Base-by-base conservation (phyloP, 2,888 invertebrate genomes). In the Monopis laevigella region DNA sequence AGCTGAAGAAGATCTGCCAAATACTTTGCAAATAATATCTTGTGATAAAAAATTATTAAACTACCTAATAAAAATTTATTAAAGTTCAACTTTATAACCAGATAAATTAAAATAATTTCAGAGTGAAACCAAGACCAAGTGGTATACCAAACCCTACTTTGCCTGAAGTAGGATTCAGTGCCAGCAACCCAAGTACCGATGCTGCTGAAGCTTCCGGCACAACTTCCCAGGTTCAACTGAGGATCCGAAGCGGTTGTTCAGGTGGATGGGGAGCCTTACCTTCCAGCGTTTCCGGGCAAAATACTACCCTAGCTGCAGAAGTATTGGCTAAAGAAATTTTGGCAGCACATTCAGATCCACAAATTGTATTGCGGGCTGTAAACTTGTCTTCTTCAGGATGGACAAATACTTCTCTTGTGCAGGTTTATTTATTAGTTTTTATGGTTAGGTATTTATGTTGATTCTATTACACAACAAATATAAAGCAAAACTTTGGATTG, bases 351-450 rank as follows among this genome's bases (percentile, higher is more conserved):
- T 65, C 74, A 2, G 83, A 78, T 42, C 82, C 84, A 43, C 84
- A 84, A 50, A 72, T 73, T 42, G 64, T 83, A 49, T 71, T 81
- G 4, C 60, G 83, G 38, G 82, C 82, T 32, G 72, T 83, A 47
- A 72, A 82, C 36, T 77, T 83, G 10, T 78, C 84, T 41, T 75
- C 84, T 27, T 78, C 80, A 54, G 84, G 81, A 51, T 77, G 77
- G 49, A 62, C 78, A 29, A 77, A 70, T 58, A 59, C 65, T 44
- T 67, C 53, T 45, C 71, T 68, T 65, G 65, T 77, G 44, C 72
- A 78, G 73, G 78, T 80, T 10, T 4, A 38, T 32, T 11, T 29
- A 11, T 29, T 29, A 21, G 24, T 29, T 29, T n/a, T n/a, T 29
- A 5, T 11, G 6, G 11, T 11, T 29, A 5, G 29, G 5, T 7